These are phyloP conservation scores for Neotoxoptera formosana DNA, from an alignment of 1,140 invertebrate genomes.

Conservation along the genomic window DNA sequence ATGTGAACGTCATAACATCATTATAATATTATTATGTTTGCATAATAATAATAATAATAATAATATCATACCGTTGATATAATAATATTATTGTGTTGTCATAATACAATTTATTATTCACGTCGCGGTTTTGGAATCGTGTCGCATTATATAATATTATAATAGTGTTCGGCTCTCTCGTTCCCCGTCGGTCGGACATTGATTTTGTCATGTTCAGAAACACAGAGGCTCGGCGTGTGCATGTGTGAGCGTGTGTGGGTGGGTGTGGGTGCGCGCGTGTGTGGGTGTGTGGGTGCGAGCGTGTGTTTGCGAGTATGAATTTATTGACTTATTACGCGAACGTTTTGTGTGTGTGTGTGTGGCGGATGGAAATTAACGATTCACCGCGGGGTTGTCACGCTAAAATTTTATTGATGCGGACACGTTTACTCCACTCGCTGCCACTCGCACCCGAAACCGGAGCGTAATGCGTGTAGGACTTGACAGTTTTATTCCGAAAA, in stretches of 20 bases:
- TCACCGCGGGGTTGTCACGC: neutral
- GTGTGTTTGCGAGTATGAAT: neutral
- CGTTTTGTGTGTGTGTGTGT: neutral
- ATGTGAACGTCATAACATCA: no score
- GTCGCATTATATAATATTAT: no score
- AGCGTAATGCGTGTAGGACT: neutral
- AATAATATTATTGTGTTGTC: no score
- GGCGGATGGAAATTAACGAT: neutral
- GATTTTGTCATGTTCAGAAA: neutral
- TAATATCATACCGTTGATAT: no score
- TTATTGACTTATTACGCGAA: neutral
- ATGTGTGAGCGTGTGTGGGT: no score
- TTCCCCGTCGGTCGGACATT: neutral
- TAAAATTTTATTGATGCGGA: slow-evolving; percentile 30
- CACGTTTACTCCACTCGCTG: neutral
- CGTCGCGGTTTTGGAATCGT: neutral
- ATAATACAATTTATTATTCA: neutral
- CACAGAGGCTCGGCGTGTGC: no score
- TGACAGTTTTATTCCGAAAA: slow-evolving; percentile 25
- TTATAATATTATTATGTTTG: no score
- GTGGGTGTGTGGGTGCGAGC: neutral
- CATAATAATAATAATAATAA: no score
- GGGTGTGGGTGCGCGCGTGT: neutral
- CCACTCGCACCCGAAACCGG: neutral
- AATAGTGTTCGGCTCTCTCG: neutral